These are phyloP conservation scores for Eunapius fragilis DNA, from an alignment of 37 sponge, comb jelly and placozoan genomes.

Conservation along the genomic window DNA sequence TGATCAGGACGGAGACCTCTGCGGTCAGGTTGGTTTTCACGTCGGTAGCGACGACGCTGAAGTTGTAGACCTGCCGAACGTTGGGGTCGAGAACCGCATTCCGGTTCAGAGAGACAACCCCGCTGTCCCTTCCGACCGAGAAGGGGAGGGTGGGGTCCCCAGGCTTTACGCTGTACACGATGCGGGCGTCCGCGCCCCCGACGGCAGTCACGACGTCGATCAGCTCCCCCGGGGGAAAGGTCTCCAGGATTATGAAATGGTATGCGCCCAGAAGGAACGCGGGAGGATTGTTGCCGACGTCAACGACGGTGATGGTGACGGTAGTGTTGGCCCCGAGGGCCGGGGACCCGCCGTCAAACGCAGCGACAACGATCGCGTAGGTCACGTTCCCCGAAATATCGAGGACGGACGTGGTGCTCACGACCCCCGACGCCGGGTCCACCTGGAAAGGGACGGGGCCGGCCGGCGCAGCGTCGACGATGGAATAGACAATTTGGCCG, in stretches of 20 bases:
- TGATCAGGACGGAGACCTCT: constrained; percentile 13
- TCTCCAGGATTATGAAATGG: background rate
- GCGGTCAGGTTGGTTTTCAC: constrained; percentile 18
- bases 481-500: constrained; percentile 2
- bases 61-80: constrained; percentile 6
- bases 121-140: background rate
- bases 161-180: background rate
- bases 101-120: constrained; percentile 18
- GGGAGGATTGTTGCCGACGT: constrained; percentile 11
- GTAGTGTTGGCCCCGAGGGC: background rate
- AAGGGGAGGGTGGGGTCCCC: background rate
- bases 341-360: constrained; percentile 5
- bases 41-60: constrained; percentile 49
- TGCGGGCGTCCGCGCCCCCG: background rate
- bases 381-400: background rate
- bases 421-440: constrained; percentile 2
- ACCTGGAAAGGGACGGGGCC: constrained; percentile 5
- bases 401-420: background rate
- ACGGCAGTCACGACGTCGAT: background rate
- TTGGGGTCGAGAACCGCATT: constrained; percentile 54
- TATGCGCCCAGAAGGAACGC: background rate
- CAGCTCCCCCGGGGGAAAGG: background rate
- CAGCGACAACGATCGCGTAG: background rate
- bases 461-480: too few species aligned
- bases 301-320: constrained; percentile 4